These are phyloP conservation scores for Apis mellifera DNA, from an alignment of 1,140 invertebrate genomes.

Conservation along the genomic window Amel_HAv3.1 CM009945.2:3174001-3174500, in stretches of 20 bases:
- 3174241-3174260: not conserved
- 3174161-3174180: not conserved
- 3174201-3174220: slow-evolving; percentile 38
- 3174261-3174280: slow-evolving; percentile 57
- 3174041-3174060: slow-evolving; percentile 23
- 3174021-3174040: not conserved
- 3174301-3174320: slow-evolving; percentile 45
- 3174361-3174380: slow-evolving; percentile 49
- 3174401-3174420: slow-evolving; percentile 53
- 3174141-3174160: not conserved
- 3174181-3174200: not conserved
- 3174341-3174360: slow-evolving; percentile 49
- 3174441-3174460: slow-evolving; percentile 20
- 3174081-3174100: slow-evolving; percentile 30
- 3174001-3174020: slow-evolving; percentile 75
- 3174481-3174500: not conserved
- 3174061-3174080: slow-evolving; percentile 35
- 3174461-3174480: not conserved
- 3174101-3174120: not conserved
- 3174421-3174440: slow-evolving; percentile 46
- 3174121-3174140: not conserved
- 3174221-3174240: slow-evolving; percentile 50
- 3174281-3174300: slow-evolving; percentile 52
- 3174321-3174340: slow-evolving; percentile 52
- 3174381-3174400: slow-evolving; percentile 53